A percentile compares a stretch with the other conserved stretches of the same genome.
Evolutionary conservation across 2,113 vertebrate species (phyloP).

Genomic region (Lophochroa leadbeateri): DNA sequence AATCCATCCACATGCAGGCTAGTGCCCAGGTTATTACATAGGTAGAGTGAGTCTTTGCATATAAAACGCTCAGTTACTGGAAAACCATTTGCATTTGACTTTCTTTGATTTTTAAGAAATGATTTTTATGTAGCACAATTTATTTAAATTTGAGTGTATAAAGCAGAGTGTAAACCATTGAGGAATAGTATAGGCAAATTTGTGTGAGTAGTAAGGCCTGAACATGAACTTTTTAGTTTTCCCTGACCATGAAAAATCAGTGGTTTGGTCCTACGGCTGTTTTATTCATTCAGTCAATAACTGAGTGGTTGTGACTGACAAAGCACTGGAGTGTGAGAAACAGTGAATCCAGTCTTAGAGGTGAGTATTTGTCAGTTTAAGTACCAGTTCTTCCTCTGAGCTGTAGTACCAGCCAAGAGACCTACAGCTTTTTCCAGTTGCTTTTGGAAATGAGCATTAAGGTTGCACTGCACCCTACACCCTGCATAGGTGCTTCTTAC

Average conservation of each 20-base stretch:
- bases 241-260: neutral
- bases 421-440: neutral
- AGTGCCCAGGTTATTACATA: neutral
- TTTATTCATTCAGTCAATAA: neutral
- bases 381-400: neutral
- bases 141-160: neutral
- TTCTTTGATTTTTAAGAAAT: neutral
- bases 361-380: neutral
- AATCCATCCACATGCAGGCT: neutral
- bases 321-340: neutral
- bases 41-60: neutral
- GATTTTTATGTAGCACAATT: fast-evolving
- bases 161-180: neutral
- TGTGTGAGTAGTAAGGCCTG: neutral
- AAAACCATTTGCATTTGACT: neutral
- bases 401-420: neutral
- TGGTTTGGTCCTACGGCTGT: neutral
- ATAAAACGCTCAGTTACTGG: neutral
- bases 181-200: neutral
- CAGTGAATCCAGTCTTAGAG: neutral
- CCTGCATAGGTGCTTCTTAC: neutral
- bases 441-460: neutral
- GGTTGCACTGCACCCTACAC: neutral
- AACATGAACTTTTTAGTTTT: neutral
- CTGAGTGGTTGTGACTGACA: neutral